Evolutionary conservation across 2,113 vertebrate species (phyloP).

Genomic region (Excalfactoria chinensis): DNA sequence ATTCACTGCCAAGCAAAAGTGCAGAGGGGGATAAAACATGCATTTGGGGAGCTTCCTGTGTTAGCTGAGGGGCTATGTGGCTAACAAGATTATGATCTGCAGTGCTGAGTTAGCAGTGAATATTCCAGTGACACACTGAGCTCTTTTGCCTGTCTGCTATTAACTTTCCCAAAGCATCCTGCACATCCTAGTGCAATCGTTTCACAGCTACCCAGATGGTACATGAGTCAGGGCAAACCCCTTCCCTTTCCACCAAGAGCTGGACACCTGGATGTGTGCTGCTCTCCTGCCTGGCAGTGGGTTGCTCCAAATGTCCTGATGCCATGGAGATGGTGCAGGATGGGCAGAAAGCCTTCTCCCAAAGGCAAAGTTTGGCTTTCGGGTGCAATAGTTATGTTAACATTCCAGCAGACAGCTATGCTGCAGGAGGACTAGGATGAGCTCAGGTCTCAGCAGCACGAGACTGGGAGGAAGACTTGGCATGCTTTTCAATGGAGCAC

Average conservation of each 20-base stretch:
- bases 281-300: neutral
- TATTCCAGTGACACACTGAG: neutral
- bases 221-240: neutral
- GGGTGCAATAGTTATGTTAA: neutral
- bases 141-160: neutral
- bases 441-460: neutral
- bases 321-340: accelerated
- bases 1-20: neutral
- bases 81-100: accelerated
- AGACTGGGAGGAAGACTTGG: neutral
- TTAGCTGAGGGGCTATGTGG: accelerated
- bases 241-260: neutral
- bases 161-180: neutral
- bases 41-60: neutral
- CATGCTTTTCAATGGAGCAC: neutral
- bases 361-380: neutral
- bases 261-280: neutral
- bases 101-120: neutral
- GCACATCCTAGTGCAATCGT: neutral
- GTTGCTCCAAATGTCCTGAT: neutral
- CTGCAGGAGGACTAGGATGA: neutral
- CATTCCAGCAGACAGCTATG: neutral
- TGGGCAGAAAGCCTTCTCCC: neutral
- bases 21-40: neutral
- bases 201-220: neutral